Percentiles rank a stretch among this genome's conserved stretches.
These are phyloP conservation scores for Harpegnathos saltator DNA, from an alignment of 1,140 invertebrate genomes.

Conservation along the genomic window DNA sequence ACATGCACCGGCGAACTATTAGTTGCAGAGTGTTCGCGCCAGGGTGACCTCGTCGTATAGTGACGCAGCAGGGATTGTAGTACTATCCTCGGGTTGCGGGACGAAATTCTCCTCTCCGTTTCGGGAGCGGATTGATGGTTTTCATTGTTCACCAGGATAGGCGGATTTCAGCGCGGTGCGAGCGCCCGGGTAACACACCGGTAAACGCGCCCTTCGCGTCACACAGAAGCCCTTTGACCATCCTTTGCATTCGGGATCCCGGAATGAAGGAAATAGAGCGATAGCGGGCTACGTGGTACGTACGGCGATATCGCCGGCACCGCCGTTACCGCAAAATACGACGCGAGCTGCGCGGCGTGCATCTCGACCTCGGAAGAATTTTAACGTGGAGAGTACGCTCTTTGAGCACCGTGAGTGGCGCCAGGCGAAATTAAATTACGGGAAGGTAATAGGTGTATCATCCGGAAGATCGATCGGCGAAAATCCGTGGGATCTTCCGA, in stretches of 20 bases:
- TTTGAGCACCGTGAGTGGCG: neutral
- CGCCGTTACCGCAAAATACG: slow-evolving; percentile 64
- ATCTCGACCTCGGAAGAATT: slow-evolving; percentile 63
- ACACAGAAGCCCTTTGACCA: slow-evolving; percentile 75
- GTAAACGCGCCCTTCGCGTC: slow-evolving; percentile 65
- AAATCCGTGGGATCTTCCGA: too few species aligned
- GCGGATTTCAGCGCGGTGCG: slow-evolving; percentile 70
- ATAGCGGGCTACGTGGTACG: slow-evolving; percentile 40
- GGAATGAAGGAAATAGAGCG: slow-evolving; percentile 67
- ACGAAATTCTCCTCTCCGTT: slow-evolving; percentile 69
- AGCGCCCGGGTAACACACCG: slow-evolving; percentile 63
- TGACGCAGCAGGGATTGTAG: slow-evolving; percentile 44
- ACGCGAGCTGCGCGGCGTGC: slow-evolving; percentile 32
- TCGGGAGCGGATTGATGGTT: slow-evolving; percentile 77
- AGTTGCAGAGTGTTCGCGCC: slow-evolving; percentile 57
- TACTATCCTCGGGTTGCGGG: neutral
- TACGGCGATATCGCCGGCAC: neutral
- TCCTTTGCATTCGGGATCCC: slow-evolving; percentile 72
- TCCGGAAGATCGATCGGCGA: neutral
- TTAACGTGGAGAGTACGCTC: slow-evolving; percentile 55
- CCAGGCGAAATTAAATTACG: slow-evolving; percentile 39
- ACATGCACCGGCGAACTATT: slow-evolving; percentile 56
- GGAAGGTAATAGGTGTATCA: slow-evolving; percentile 41
- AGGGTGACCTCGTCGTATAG: slow-evolving; percentile 53
- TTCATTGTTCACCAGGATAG: slow-evolving; percentile 78